A percentile compares a stretch with the other conserved stretches of the same genome.
These are phyloP conservation scores for Andrena praecox DNA, from an alignment of 2,888 invertebrate species.

Conservation along the genomic window DNA sequence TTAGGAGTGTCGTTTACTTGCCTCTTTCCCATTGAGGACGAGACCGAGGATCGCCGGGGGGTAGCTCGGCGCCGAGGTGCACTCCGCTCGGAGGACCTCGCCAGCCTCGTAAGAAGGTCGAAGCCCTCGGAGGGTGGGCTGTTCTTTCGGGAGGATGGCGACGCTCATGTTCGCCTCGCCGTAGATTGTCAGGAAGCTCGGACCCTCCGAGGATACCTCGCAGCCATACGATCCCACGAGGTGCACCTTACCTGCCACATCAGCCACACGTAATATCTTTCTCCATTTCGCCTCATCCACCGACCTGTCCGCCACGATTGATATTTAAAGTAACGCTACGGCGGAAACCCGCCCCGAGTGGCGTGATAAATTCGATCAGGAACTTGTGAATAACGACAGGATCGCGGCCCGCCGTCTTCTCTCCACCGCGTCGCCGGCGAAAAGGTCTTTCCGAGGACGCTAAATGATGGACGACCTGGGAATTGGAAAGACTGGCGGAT, in stretches of 20 bases:
- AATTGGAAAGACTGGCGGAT: slow-evolving; percentile 16
- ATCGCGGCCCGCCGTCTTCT: neutral
- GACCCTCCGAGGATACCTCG: slow-evolving; percentile 81
- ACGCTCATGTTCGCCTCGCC: slow-evolving; percentile 81
- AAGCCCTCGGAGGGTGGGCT: slow-evolving; percentile 79
- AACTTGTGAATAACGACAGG: slow-evolving; percentile 27
- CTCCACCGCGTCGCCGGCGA: neutral
- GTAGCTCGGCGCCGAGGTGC: slow-evolving; percentile 81
- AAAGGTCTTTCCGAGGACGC: neutral
- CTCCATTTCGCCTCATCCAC: slow-evolving; percentile 24
- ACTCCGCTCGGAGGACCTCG: slow-evolving; percentile 78
- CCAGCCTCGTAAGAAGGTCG: slow-evolving; percentile 80
- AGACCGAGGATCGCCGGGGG: slow-evolving; percentile 80
- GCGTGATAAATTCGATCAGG: slow-evolving; percentile 36
- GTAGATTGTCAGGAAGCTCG: slow-evolving; percentile 78
- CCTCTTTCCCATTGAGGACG: slow-evolving; percentile 81
- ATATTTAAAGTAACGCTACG: slow-evolving; percentile 37
- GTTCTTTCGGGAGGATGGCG: slow-evolving; percentile 78
- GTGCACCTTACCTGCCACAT: slow-evolving; percentile 69
- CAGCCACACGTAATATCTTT: slow-evolving; percentile 26
- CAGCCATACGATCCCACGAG: slow-evolving; percentile 80
- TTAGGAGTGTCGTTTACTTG: slow-evolving; percentile 57
- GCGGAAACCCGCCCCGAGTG: neutral
- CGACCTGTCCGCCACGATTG: slow-evolving; percentile 35
- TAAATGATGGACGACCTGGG: slow-evolving; percentile 32